These are phyloP conservation scores for Poicephalus meyeri DNA, from an alignment of 2,113 vertebrate genomes.

Conservation along the genomic window DNA sequence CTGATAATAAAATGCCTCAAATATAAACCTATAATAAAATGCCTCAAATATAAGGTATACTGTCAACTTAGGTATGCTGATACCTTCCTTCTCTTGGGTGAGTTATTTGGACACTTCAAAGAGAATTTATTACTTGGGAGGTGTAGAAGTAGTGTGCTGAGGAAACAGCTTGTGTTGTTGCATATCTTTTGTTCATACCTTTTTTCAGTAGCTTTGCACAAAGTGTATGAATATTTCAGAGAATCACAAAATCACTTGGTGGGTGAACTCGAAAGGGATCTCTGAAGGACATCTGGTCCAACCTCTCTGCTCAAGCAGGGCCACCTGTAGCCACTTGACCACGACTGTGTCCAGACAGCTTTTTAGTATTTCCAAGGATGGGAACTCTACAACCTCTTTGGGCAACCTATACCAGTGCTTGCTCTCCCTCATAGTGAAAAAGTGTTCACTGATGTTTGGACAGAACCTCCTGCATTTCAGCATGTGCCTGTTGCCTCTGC, in stretches of 20 bases:
- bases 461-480: background rate
- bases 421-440: background rate
- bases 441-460: background rate
- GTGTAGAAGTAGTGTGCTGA: background rate
- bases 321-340: background rate
- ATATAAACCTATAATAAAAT: background rate
- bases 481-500: background rate
- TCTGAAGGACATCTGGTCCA: background rate
- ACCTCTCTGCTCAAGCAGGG: rapidly evolving
- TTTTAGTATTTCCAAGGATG: background rate
- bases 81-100: background rate
- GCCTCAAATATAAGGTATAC: background rate
- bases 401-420: background rate
- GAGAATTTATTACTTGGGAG: background rate
- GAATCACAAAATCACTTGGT: background rate
- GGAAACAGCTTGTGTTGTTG: background rate
- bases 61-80: background rate
- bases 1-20: background rate
- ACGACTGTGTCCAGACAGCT: background rate
- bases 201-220: background rate
- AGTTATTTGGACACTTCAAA: background rate
- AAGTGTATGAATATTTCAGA: background rate
- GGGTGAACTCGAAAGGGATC: background rate
- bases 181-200: background rate
- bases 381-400: background rate